Evolutionary conservation across 2,797 vertebrate genomes (phyloP).

Genomic region (Gambelia wislizenii): DNA sequence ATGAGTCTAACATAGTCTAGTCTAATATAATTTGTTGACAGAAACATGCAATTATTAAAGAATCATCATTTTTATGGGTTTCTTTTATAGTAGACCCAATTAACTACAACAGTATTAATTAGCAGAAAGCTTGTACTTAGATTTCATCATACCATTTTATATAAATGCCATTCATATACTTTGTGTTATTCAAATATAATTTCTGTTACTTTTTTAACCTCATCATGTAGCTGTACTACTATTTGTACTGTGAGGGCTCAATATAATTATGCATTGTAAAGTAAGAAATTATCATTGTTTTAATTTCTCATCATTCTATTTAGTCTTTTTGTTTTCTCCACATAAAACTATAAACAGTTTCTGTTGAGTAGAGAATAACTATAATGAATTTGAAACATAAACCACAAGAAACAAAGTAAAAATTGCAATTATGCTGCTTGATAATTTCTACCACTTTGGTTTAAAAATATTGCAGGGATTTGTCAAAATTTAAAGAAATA

Average conservation of each 20-base stretch:
- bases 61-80: not conserved
- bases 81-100: not conserved
- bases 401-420: not conserved
- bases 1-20: fast-evolving
- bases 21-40: not conserved
- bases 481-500: not conserved
- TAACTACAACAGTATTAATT: not conserved
- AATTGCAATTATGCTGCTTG: not conserved
- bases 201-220: not conserved
- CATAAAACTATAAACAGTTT: not conserved
- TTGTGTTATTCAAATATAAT: not conserved
- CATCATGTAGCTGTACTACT: not conserved
- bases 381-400: not conserved
- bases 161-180: not conserved
- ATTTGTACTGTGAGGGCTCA: not conserved
- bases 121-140: not conserved
- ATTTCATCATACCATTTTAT: not conserved
- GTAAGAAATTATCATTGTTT: not conserved
- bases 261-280: not conserved
- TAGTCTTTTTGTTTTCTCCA: not conserved
- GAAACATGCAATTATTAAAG: not conserved
- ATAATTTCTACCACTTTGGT: not conserved
- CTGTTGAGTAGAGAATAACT: not conserved
- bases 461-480: constrained; percentile 3
- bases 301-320: not conserved